phyloP scores from a whole-genome alignment of 2,797 vertebrate genomes.

The Podargus strigoides region DNA sequence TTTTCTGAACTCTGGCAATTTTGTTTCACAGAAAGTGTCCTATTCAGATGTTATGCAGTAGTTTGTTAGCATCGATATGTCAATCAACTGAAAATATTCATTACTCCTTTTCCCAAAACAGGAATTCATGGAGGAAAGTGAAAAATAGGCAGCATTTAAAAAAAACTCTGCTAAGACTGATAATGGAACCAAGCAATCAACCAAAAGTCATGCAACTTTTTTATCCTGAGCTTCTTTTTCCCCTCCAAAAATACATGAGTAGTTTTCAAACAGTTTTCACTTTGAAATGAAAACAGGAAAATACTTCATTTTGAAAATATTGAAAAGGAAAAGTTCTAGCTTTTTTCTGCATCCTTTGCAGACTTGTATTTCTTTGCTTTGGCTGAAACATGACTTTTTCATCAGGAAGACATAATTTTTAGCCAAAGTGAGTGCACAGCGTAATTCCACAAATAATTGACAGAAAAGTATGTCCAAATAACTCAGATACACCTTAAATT shows the following conservation, averaged over 20 bases:
- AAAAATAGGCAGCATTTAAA: neutral
- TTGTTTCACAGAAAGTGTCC: neutral
- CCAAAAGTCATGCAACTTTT: neutral
- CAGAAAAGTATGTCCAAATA: neutral
- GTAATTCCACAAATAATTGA: no score
- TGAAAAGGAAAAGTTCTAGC: neutral
- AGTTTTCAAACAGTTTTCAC: neutral
- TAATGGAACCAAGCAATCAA: neutral
- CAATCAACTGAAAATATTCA: neutral
- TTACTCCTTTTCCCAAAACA: neutral
- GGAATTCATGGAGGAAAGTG: neutral
- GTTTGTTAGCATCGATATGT: neutral
- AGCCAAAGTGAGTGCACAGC: no score
- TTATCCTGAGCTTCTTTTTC: neutral
- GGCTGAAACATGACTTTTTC: neutral
- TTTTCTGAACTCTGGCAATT: neutral
- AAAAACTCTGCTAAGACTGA: neutral
- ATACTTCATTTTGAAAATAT: neutral
- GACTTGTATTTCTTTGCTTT: neutral
- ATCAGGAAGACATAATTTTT: neutral
- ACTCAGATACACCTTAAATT: neutral
- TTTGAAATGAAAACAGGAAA: neutral
- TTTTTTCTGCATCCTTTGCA: neutral
- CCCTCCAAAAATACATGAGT: neutral
- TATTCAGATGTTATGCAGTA: neutral